Evolutionary conservation across 2,113 vertebrate species (phyloP).

Genomic region (Amazona vittata): DNA sequence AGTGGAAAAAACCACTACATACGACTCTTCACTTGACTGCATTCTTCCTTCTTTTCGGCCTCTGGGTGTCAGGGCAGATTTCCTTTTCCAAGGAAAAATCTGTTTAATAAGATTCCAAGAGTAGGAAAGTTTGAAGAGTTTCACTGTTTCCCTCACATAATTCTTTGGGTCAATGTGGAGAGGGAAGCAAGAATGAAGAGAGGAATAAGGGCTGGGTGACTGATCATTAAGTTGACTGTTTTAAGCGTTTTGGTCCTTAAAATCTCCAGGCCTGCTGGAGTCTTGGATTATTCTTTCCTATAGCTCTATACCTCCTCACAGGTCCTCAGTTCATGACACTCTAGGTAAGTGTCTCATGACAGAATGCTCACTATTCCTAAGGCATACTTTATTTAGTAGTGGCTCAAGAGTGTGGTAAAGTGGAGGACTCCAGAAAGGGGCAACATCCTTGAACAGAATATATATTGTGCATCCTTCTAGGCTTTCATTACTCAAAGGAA

Average conservation of each 20-base stretch:
- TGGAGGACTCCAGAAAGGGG: neutral
- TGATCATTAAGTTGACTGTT: neutral
- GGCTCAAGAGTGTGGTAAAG: neutral
- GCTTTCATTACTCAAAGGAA: neutral
- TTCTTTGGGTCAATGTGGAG: neutral
- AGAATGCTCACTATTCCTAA: neutral
- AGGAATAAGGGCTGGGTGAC: neutral
- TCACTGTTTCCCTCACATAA: constrained; percentile 15
- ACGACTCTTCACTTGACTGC: neutral
- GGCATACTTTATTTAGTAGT: neutral
- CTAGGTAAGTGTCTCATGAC: neutral
- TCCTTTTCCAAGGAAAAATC: constrained; percentile 47
- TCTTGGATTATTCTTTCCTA: neutral
- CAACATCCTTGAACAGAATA: neutral
- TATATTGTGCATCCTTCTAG: neutral
- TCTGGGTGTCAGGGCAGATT: neutral
- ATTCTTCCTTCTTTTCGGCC: constrained; percentile 31
- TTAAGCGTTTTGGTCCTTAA: neutral
- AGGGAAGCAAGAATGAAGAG: neutral
- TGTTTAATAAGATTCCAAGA: neutral
- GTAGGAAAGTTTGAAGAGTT: constrained; percentile 18
- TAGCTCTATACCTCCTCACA: neutral
- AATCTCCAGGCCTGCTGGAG: neutral
- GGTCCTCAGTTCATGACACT: neutral
- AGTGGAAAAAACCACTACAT: neutral